Conservation (phyloP, 2,888 invertebrate species). For the Cataglyphis rosenhaueri region DNA sequence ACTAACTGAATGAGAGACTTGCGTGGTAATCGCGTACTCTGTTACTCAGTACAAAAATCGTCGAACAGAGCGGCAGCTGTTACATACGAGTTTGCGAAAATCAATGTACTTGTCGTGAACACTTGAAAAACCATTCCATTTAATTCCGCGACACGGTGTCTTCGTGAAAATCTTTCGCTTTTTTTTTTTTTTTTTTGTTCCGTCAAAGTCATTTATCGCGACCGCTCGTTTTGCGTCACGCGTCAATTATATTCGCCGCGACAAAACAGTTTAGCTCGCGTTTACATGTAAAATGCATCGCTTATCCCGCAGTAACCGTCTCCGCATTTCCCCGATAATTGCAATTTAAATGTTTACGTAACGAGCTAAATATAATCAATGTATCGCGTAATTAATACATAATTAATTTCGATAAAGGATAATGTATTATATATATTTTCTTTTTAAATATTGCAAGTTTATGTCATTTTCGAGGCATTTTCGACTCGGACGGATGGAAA, state of each 20-base stretch:
- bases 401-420: not conserved
- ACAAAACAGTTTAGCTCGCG: conserved; percentile 2
- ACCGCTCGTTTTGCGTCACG: not conserved
- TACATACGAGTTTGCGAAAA: conserved; percentile 27
- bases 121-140: conserved; percentile 15
- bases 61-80: not conserved
- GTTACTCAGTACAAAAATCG: conserved; percentile 23
- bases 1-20: conserved; percentile 49
- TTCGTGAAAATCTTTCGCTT: conserved; percentile 4
- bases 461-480: not conserved
- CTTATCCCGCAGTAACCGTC: not conserved
- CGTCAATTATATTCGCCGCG: conserved; percentile 2
- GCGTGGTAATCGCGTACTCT: conserved; percentile 14
- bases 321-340: conserved; percentile 2
- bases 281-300: conserved; percentile 18
- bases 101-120: conserved; percentile 19
- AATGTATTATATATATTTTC: not conserved
- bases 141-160: not conserved
- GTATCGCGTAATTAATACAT: conserved; percentile 12
- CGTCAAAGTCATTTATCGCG: not conserved
- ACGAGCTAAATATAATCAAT: conserved; percentile 14
- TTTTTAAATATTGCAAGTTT: not conserved
- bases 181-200: not conserved
- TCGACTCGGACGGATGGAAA: not conserved
- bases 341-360: conserved; percentile 21